Evolutionary conservation across 2,113 vertebrate species (phyloP).

Genomic region (Stegastes partitus): DNA sequence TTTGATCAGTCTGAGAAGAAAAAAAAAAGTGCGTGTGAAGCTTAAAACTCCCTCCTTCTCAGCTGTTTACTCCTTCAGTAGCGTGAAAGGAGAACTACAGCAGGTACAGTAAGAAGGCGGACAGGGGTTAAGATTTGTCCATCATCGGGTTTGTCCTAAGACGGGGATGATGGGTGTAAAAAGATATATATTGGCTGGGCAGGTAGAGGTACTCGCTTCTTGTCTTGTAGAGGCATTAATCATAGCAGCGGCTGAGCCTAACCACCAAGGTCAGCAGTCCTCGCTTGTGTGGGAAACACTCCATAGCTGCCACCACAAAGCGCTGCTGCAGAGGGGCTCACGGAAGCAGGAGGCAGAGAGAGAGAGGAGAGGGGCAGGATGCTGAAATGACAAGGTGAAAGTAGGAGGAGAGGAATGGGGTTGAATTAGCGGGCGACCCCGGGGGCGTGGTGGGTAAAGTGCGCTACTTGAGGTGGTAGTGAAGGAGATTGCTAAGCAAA

Average conservation of each 20-base stretch:
- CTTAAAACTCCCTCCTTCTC: constrained; percentile 32
- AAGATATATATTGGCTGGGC: constrained; percentile 75
- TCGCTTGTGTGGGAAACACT: constrained; percentile 74
- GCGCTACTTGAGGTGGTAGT: constrained; percentile 58
- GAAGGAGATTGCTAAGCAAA: constrained; percentile 68
- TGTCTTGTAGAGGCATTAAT: constrained; percentile 85
- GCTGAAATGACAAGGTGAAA: constrained; percentile 72
- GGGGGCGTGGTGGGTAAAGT: constrained; percentile 59
- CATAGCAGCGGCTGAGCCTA: constrained; percentile 71
- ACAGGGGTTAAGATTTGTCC: constrained; percentile 58
- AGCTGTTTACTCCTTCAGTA: constrained; percentile 14
- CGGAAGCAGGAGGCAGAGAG: constrained; percentile 52
- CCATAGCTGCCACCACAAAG: constrained; percentile 64
- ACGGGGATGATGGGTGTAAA: constrained; percentile 69
- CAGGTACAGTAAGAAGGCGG: constrained; percentile 6
- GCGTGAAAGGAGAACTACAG: constrained; percentile 45
- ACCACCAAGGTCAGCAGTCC: constrained; percentile 81
- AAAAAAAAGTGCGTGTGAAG: constrained; percentile 26
- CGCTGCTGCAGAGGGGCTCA: constrained; percentile 40
- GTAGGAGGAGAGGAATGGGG: constrained; percentile 50
- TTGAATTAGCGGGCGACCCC: constrained; percentile 57
- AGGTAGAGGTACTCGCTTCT: constrained; percentile 77
- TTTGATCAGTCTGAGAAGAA: constrained; percentile 60
- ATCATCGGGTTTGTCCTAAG: constrained; percentile 72
- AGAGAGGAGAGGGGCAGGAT: constrained; percentile 52